Percentiles rank a stretch among this genome's conserved stretches.
Evolutionary conservation across 2,797 vertebrate genomes (phyloP).

Genomic region (Megalops cyprinoides): DNA sequence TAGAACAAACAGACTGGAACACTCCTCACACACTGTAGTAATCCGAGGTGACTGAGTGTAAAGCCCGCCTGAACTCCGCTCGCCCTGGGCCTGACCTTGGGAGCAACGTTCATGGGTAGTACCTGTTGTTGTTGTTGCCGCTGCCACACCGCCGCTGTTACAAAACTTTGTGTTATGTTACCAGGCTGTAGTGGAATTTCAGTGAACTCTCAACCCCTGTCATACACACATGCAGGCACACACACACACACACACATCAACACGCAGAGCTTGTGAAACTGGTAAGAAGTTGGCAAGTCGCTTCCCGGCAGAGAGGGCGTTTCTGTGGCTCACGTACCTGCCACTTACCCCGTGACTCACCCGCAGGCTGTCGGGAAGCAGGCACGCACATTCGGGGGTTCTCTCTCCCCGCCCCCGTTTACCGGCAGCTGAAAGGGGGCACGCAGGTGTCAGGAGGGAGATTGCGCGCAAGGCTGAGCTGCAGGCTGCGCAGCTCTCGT

Average conservation of each 20-base stretch:
- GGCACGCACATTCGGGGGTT: slow-evolving; percentile 24
- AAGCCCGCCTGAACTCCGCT: background rate
- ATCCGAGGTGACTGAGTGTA: slow-evolving; percentile 1
- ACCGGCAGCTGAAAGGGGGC: too few relatives aligned
- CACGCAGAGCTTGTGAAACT: slow-evolving; percentile 24
- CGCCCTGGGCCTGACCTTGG: slow-evolving; percentile 21
- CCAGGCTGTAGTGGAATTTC: background rate
- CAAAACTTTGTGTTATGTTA: background rate
- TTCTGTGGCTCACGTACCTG: slow-evolving; percentile 14
- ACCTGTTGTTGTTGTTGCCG: background rate
- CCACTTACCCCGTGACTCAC: slow-evolving; percentile 23
- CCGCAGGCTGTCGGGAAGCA: background rate
- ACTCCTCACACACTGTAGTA: background rate
- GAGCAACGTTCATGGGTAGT: slow-evolving; percentile 11
- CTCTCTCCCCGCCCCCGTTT: too few relatives aligned
- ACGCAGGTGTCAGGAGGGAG: slow-evolving; percentile 11
- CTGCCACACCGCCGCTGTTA: background rate
- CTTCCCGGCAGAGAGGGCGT: background rate
- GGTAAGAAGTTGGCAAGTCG: background rate
- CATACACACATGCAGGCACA: slow-evolving; percentile 17
- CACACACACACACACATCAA: slow-evolving; percentile 14
- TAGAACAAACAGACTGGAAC: slow-evolving; percentile 7
- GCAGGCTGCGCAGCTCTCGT: too few relatives aligned
- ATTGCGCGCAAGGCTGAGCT: too few relatives aligned
- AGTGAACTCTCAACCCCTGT: slow-evolving; percentile 20